Conservation (phyloP, 2,888 invertebrate genomes). For the Hedya salicella region DNA sequence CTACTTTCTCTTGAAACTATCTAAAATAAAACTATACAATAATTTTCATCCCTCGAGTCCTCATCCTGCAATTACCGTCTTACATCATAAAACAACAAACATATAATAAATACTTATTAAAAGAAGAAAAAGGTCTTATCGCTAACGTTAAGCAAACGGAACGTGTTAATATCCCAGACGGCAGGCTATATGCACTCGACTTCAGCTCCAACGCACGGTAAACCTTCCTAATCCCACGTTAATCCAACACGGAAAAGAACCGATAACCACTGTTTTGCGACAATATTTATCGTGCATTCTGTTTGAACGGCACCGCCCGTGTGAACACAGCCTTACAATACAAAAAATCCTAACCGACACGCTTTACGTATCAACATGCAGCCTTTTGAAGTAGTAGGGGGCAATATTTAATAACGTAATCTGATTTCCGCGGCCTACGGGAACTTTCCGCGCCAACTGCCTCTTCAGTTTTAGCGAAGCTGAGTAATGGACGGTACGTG, state of each 20-base stretch:
- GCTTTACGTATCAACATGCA: constrained; percentile 6
- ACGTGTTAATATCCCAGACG: constrained; percentile 29
- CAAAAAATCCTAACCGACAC: constrained; percentile 20
- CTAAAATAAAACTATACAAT: too few relatives aligned
- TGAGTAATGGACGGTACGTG: constrained; percentile 59
- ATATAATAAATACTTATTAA: background rate
- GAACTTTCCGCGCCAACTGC: constrained; percentile 53
- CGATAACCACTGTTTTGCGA: constrained; percentile 76
- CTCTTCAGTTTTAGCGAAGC: constrained; percentile 47
- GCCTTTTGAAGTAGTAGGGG: constrained; percentile 9
- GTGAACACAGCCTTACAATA: constrained; percentile 54
- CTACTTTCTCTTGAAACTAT: too few relatives aligned
- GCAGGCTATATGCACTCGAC: constrained; percentile 28
- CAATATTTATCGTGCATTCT: constrained; percentile 69
- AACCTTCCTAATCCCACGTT: constrained; percentile 70
- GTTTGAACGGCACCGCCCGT: constrained; percentile 72
- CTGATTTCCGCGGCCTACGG: constrained; percentile 61
- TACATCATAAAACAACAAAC: background rate
- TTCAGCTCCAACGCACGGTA: constrained; percentile 69
- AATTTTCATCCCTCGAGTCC: background rate
- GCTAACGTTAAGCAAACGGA: background rate
- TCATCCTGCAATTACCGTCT: background rate
- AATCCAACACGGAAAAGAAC: constrained; percentile 79
- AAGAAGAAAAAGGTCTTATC: background rate
- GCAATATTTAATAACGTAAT: constrained; percentile 71